Percentiles rank a stretch among this genome's conserved stretches.
These are phyloP conservation scores for Cyanoderma ruficeps DNA, from an alignment of 2,113 vertebrate species.

Conservation along the genomic window DNA sequence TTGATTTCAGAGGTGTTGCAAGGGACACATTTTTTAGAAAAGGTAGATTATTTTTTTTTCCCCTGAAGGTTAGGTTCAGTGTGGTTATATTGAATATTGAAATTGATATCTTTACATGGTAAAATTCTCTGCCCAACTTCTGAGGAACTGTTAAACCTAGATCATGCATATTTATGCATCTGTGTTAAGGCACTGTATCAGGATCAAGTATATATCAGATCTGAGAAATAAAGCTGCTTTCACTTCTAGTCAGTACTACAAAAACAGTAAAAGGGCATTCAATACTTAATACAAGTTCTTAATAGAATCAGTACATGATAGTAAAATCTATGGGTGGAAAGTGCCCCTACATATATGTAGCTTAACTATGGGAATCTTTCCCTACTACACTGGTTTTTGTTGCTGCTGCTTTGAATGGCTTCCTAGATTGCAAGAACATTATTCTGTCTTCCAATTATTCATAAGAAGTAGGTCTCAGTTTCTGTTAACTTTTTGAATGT, in stretches of 20 bases:
- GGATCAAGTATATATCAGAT: neutral
- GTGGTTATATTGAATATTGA: neutral
- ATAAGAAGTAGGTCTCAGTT: neutral
- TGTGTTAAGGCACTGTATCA: neutral
- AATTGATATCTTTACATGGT: neutral
- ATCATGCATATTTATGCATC: neutral
- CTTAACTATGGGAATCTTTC: neutral
- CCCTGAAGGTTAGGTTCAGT: neutral
- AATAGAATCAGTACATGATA: neutral
- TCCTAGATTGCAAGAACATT: neutral
- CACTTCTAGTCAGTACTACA: neutral
- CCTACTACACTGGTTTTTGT: neutral
- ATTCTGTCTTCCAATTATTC: neutral
- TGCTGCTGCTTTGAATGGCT: neutral
- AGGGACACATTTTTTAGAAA: neutral
- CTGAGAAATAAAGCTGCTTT: neutral
- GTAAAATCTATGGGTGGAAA: neutral
- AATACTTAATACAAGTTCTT: neutral
- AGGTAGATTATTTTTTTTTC: fast-evolving
- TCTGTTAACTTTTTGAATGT: neutral
- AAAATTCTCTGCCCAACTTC: neutral
- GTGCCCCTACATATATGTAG: too few species aligned
- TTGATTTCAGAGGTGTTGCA: neutral
- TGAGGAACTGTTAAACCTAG: neutral
- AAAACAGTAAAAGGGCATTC: neutral